Percentiles rank a stretch among this genome's conserved stretches.
phyloP scores from a whole-genome alignment of 2,888 invertebrate species.

The Lacanobia wlatinum region DNA sequence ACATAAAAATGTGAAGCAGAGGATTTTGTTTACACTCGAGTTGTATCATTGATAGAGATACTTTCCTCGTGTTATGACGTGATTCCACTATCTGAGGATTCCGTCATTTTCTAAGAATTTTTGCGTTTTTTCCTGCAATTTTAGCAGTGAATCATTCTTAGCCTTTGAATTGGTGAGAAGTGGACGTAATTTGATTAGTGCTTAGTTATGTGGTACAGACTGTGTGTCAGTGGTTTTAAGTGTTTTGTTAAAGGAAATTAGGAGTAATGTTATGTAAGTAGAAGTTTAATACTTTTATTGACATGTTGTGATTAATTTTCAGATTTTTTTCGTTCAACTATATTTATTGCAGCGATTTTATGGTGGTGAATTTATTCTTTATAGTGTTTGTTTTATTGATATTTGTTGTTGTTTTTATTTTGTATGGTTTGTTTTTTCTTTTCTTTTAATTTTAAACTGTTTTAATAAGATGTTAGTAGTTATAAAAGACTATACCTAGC shows the following conservation, averaged over 20 bases:
- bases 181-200: conserved; percentile 44
- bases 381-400: too few species aligned
- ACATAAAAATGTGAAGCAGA: conserved; percentile 57
- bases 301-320: background rate
- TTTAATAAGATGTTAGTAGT: too few species aligned
- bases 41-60: conserved; percentile 23
- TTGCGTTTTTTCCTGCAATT: conserved; percentile 46
- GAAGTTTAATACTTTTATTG: background rate
- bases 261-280: conserved; percentile 45
- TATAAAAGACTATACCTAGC: too few species aligned
- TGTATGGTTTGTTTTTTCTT: too few species aligned
- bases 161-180: conserved; percentile 27
- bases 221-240: conserved; percentile 11
- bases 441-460: too few species aligned
- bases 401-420: too few species aligned
- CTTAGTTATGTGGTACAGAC: background rate
- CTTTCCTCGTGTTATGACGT: conserved; percentile 55
- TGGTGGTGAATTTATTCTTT: too few species aligned
- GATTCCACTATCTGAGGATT: conserved; percentile 16
- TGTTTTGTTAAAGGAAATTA: background rate
- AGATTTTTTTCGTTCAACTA: too few species aligned
- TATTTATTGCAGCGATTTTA: too few species aligned
- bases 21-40: conserved; percentile 55
- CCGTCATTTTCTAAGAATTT: conserved; percentile 55
- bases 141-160: conserved; percentile 41